Conservation (phyloP, 2,888 invertebrate genomes). For the Drosophila gaucha region DNA sequence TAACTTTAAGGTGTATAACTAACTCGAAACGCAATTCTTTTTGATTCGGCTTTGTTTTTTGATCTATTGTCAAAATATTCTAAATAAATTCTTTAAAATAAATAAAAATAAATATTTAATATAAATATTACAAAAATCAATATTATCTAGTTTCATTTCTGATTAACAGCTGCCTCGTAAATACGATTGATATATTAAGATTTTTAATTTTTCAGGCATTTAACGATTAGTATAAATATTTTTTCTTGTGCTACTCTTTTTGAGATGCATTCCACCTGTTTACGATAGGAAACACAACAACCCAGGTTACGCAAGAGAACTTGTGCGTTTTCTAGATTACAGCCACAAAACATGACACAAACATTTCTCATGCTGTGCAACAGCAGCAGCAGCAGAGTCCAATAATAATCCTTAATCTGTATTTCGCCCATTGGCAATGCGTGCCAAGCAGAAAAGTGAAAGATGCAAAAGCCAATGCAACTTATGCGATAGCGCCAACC, state of each 20-base stretch:
- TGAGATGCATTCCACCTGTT: slow-evolving; percentile 30
- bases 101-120: too few relatives aligned
- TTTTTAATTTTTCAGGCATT: slow-evolving; percentile 2
- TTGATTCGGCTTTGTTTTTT: too few relatives aligned
- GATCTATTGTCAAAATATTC: too few relatives aligned
- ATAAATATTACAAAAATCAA: too few relatives aligned
- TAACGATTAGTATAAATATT: slow-evolving; percentile 4
- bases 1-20: too few relatives aligned
- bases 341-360: slow-evolving; percentile 58
- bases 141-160: background rate
- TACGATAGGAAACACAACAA: slow-evolving; percentile 10
- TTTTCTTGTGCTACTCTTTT: background rate
- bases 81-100: too few relatives aligned
- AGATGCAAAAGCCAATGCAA: slow-evolving; percentile 50
- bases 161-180: background rate
- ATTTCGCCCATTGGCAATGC: slow-evolving; percentile 45
- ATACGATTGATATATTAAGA: background rate
- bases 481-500: slow-evolving; percentile 55
- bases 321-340: slow-evolving; percentile 62
- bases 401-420: slow-evolving; percentile 49
- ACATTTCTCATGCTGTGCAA: slow-evolving; percentile 69
- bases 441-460: slow-evolving; percentile 44
- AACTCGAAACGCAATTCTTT: too few relatives aligned
- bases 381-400: slow-evolving; percentile 17
- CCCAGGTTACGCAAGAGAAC: slow-evolving; percentile 48